phyloP scores from a whole-genome alignment of 2,888 invertebrate species.

The Fragum sueziense region DNA sequence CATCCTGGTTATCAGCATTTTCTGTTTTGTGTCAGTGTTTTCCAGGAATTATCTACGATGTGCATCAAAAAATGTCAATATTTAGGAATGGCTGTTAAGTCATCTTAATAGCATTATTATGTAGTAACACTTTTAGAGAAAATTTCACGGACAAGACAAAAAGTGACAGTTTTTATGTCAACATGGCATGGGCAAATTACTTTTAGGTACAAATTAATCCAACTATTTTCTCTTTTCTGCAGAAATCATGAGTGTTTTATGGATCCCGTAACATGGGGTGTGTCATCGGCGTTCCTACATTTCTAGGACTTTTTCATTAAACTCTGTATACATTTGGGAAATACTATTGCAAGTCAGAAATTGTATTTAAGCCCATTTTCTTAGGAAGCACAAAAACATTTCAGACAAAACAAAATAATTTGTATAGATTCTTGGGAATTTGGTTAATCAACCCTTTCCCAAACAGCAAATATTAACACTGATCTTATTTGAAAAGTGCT shows the following conservation, averaged over 20 bases:
- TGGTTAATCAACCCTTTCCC: neutral
- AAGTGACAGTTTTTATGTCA: neutral
- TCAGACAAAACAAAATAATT: neutral
- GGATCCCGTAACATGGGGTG: neutral
- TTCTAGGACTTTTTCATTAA: neutral
- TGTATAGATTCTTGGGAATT: neutral
- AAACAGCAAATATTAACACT: too few relatives aligned
- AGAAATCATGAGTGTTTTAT: neutral
- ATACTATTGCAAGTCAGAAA: neutral
- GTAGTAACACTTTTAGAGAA: neutral
- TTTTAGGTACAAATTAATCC: slow-evolving; percentile 7
- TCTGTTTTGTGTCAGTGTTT: too few relatives aligned
- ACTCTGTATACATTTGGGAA: neutral
- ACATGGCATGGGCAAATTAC: neutral
- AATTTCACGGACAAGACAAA: neutral
- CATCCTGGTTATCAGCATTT: too few relatives aligned
- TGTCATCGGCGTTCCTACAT: neutral
- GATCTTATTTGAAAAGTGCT: too few relatives aligned
- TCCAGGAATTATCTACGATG: too few relatives aligned
- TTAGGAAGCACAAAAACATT: neutral
- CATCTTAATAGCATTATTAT: too few relatives aligned
- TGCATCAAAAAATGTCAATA: too few relatives aligned
- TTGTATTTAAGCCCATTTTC: neutral
- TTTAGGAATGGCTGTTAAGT: too few relatives aligned
- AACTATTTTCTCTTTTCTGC: slow-evolving; percentile 11